These are phyloP conservation scores for Drosophila antonietae DNA, from an alignment of 2,888 invertebrate species.

Conservation along the genomic window DNA sequence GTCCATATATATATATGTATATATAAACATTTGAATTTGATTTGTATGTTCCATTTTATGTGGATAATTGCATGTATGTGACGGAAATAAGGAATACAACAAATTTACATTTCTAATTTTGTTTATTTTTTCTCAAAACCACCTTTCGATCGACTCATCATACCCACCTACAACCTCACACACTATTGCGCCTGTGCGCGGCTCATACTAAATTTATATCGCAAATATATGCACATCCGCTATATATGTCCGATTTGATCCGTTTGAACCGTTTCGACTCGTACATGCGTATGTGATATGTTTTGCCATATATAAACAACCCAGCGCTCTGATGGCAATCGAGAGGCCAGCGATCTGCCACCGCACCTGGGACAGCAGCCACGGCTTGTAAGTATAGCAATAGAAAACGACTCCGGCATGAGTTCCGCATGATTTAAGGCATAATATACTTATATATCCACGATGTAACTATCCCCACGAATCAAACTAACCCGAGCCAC, in stretches of 20 bases:
- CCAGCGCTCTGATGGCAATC: constrained; percentile 81
- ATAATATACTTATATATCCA: constrained; percentile 8
- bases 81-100: constrained; percentile 40
- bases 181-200: constrained; percentile 55
- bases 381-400: constrained; percentile 80
- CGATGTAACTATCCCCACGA: constrained; percentile 9
- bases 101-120: constrained; percentile 59
- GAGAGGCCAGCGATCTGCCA: constrained; percentile 81
- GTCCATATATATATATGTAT: constrained; percentile 3
- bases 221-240: constrained; percentile 28
- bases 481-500: constrained; percentile 22
- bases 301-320: constrained; percentile 27
- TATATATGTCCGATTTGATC: constrained; percentile 18
- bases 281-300: constrained; percentile 40
- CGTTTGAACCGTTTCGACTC: constrained; percentile 9
- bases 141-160: constrained; percentile 78
- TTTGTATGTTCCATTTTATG: constrained; percentile 21
- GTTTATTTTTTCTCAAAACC: constrained; percentile 61
- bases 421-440: constrained; percentile 63
- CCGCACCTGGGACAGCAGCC: constrained; percentile 76
- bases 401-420: constrained; percentile 58
- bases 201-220: constrained; percentile 47
- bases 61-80: constrained; percentile 35
- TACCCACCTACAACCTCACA: constrained; percentile 67
- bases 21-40: constrained; percentile 31